phyloP scores from a whole-genome alignment of 1,140 invertebrate genomes.

The Trigoniulus corallinus region DNA sequence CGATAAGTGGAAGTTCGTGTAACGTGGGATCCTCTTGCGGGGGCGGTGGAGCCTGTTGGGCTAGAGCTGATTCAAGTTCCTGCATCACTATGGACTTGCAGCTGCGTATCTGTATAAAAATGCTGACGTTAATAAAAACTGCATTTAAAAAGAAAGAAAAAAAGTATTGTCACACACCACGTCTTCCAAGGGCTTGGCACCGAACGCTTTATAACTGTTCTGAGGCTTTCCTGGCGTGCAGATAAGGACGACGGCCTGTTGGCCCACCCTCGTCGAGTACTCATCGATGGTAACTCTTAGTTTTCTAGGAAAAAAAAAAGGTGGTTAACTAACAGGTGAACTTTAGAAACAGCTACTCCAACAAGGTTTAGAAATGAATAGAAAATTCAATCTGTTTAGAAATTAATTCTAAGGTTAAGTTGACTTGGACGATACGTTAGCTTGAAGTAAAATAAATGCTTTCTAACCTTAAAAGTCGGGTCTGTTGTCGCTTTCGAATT shows the following conservation, averaged over 20 bases:
- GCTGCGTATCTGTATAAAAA: slow-evolving; percentile 46
- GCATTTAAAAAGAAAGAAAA: neutral
- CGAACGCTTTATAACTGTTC: slow-evolving; percentile 87
- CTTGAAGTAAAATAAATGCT: no score
- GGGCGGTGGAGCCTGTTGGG: slow-evolving; percentile 82
- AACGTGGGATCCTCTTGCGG: slow-evolving; percentile 78
- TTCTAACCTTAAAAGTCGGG: slow-evolving; percentile 65
- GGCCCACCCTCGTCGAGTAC: slow-evolving; percentile 90
- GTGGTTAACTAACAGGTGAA: no score
- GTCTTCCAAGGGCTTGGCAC: slow-evolving; percentile 90
- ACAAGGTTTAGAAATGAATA: neutral
- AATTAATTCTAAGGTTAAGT: no score
- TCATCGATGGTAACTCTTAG: slow-evolving; percentile 67
- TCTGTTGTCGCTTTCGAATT: slow-evolving; percentile 88
- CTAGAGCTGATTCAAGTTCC: slow-evolving; percentile 77
- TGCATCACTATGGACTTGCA: slow-evolving; percentile 80
- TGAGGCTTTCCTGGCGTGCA: slow-evolving; percentile 92
- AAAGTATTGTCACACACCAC: slow-evolving; percentile 40
- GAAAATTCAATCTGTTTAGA: no score
- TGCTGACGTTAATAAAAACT: neutral
- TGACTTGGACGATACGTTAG: no score
- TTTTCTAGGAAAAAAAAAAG: slow-evolving; percentile 48
- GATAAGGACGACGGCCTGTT: slow-evolving; percentile 88
- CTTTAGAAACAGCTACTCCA: no score
- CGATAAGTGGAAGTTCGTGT: slow-evolving; percentile 85